Conservation (phyloP, 2,797 vertebrate genomes). For the Bradypodion pumilum region DNA sequence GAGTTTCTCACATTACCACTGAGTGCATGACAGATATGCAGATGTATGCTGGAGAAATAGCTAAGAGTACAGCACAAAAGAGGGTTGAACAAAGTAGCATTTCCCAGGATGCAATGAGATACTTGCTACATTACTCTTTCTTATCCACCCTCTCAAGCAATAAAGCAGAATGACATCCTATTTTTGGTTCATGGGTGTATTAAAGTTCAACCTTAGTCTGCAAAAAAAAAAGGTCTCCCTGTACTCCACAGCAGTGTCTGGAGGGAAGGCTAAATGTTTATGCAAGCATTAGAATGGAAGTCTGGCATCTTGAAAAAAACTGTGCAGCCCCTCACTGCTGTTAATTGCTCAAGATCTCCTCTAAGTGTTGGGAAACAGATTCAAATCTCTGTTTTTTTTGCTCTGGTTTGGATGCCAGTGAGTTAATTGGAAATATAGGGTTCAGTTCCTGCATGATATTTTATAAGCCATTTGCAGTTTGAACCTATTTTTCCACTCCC, state of each 20-base stretch:
- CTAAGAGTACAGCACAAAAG: constrained; percentile 62
- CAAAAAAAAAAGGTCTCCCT: background rate
- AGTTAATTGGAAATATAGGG: background rate
- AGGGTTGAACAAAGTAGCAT: constrained; percentile 61
- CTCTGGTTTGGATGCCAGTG: too few species aligned
- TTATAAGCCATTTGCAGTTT: background rate
- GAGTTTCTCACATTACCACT: constrained; percentile 77
- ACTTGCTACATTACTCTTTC: constrained; percentile 58
- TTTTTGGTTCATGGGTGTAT: background rate
- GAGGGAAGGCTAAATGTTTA: background rate
- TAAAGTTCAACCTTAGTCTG: background rate
- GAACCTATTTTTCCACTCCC: background rate
- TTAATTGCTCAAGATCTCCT: background rate
- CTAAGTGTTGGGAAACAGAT: background rate
- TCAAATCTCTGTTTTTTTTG: too few species aligned
- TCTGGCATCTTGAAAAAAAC: background rate
- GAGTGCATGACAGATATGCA: constrained; percentile 66
- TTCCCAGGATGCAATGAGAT: constrained; percentile 68
- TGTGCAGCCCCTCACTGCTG: background rate
- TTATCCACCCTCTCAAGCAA: background rate
- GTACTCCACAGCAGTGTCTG: background rate
- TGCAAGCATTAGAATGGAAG: background rate
- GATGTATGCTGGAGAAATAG: constrained; percentile 69
- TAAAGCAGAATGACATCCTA: background rate
- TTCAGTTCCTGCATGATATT: background rate